Base-by-base conservation (phyloP, 2,888 invertebrate genomes). In the Operophtera brumata region DNA sequence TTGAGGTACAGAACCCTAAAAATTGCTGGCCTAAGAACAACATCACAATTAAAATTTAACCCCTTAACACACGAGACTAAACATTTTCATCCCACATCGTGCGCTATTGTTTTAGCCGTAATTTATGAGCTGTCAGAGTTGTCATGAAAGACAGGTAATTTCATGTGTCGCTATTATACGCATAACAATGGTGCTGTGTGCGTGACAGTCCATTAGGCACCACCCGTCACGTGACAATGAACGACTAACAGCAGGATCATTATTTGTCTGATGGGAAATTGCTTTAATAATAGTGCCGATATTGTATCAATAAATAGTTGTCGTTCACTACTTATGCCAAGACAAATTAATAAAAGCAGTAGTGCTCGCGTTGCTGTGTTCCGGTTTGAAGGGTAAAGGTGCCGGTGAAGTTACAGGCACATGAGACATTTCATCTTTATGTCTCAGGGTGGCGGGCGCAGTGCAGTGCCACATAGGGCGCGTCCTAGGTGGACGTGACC, bases 131-230 rank as follows among this genome's bases (percentile, higher is more conserved):
- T 74, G 77, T 72, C 72, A 75, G 68, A 64, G 61, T 67, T 61
- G 57, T 66, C 64, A 74, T 74, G 77, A 77, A 77, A 78, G 81
- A 80, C 84, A 83, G 83, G 84, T 82, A 84, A 85, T 85, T 85
- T 78, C 80, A 77, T 75, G 73, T 80, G 76, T 77, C 75, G 71
- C 72, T 71, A 76, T 77, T 77, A 77, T 78, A 67, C 75, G 65
- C 72, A 75, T 78, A 82, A 86, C 86, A 87, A 87, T 84, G 73
- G 82, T 64, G 58, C 69, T 61, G 72, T 87, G 86, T 68, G 55
- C 60, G 66, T 82, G 87, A 86, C 86, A 87, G 30, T 42, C 42
- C 42, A 42, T 42, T 42, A 42, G 42, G 42, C 30, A 13, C 13
- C 13, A 30, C 28, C 42, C 25, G 25, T 48, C 47, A 41, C 34